phyloP scores from a whole-genome alignment of 2,113 vertebrate genomes.

The Romanogobio albipinnatus region DNA sequence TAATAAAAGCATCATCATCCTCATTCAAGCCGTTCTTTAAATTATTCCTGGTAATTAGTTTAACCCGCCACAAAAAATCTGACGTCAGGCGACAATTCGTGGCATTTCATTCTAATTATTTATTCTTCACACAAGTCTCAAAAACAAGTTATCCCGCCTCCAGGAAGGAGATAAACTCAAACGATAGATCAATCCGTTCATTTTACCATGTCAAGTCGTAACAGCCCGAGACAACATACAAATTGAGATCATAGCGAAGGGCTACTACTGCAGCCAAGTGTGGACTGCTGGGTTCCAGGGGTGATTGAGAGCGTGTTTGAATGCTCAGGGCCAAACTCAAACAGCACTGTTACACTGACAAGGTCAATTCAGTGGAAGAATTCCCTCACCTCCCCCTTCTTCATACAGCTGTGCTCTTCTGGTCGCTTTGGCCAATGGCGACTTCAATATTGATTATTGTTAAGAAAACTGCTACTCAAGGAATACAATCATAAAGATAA shows the following conservation, averaged over 20 bases:
- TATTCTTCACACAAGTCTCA: slow-evolving; percentile 51
- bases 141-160: slow-evolving; percentile 71
- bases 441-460: slow-evolving; percentile 79
- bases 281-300: slow-evolving; percentile 76
- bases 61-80: background rate
- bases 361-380: slow-evolving; percentile 76
- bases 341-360: slow-evolving; percentile 82
- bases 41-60: slow-evolving; percentile 4
- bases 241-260: slow-evolving; percentile 82
- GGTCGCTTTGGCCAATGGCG: slow-evolving; percentile 72
- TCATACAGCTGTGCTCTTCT: slow-evolving; percentile 64
- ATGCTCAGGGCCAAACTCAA: slow-evolving; percentile 83
- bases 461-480: slow-evolving; percentile 72
- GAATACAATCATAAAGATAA: slow-evolving; percentile 77
- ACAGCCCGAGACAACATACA: slow-evolving; percentile 77
- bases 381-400: slow-evolving; percentile 59
- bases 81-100: background rate
- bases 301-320: slow-evolving; percentile 83
- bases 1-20: slow-evolving; percentile 15
- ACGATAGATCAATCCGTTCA: slow-evolving; percentile 73
- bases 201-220: slow-evolving; percentile 69
- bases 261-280: slow-evolving; percentile 77
- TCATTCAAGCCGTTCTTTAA: background rate
- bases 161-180: slow-evolving; percentile 61
- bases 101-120: slow-evolving; percentile 5